Evolutionary conservation across 2,888 invertebrate genomes (phyloP).

Genomic region (Subacronicta megacephala): DNA sequence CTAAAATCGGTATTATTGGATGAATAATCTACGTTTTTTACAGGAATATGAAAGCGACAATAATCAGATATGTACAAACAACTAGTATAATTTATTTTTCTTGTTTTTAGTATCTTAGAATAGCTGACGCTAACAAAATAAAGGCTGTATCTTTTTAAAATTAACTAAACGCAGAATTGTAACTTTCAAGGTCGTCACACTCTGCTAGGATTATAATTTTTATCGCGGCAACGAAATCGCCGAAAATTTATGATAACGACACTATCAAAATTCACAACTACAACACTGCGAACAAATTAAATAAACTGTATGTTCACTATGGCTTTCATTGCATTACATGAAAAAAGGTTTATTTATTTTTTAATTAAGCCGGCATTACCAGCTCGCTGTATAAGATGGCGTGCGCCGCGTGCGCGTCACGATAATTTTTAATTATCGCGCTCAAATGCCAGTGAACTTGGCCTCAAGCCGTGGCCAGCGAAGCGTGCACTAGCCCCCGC

Average conservation of each 20-base stretch:
- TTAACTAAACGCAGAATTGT: constrained; percentile 5
- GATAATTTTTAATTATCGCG: constrained; percentile 89
- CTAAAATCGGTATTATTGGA: constrained; percentile 1
- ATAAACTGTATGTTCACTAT: constrained; percentile 14
- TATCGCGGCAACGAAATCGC: constrained; percentile 32
- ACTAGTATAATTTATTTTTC: constrained; percentile 14
- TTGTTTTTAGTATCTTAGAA: constrained; percentile 22
- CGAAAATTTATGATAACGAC: constrained; percentile 32
- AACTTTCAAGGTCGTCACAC: constrained; percentile 30
- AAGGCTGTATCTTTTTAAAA: constrained; percentile 17
- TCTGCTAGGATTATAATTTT: constrained; percentile 33
- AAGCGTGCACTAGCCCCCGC: constrained; percentile 76
- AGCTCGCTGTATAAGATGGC: constrained; percentile 81
- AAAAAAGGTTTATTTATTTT: constrained; percentile 57
- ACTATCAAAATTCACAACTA: constrained; percentile 19
- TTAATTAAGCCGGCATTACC: constrained; percentile 62
- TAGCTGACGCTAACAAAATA: too few relatives aligned
- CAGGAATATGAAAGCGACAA: too few relatives aligned
- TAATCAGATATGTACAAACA: too few relatives aligned
- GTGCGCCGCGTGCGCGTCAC: constrained; percentile 85
- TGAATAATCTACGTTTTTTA: too few relatives aligned
- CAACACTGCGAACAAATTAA: background rate
- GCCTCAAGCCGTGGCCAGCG: constrained; percentile 81
- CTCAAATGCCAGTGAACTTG: constrained; percentile 90
- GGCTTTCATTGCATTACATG: constrained; percentile 27